Evolutionary conservation across 2,113 vertebrate species (phyloP).

Genomic region (Etheostoma spectabile): DNA sequence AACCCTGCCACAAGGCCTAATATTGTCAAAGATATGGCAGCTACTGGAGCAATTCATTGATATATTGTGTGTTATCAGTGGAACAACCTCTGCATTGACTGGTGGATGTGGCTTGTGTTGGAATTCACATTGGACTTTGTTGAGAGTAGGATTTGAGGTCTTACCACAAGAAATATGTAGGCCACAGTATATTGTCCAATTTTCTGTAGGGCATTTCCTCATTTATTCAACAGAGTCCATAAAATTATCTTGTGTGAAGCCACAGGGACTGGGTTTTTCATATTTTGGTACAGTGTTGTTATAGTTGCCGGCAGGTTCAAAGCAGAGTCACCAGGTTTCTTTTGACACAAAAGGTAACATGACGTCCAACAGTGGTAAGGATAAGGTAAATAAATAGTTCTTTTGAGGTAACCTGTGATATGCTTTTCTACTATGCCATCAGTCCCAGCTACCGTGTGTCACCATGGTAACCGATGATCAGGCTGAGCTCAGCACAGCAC

Average conservation of each 20-base stretch:
- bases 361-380: slow-evolving; percentile 11
- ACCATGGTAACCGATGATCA: slow-evolving; percentile 77
- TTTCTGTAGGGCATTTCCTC: not conserved
- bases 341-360: not conserved
- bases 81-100: not conserved
- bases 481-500: slow-evolving; percentile 51
- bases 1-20: slow-evolving; percentile 4
- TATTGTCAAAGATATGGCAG: slow-evolving; percentile 5
- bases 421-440: slow-evolving; percentile 41
- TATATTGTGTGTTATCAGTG: not conserved
- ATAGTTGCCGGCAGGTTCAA: not conserved
- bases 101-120: not conserved
- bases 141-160: not conserved
- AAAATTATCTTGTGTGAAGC: not conserved
- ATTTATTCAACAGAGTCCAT: not conserved
- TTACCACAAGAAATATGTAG: not conserved
- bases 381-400: slow-evolving; percentile 45
- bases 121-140: not conserved
- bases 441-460: slow-evolving; percentile 52
- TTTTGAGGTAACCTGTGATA: slow-evolving; percentile 58
- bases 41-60: not conserved
- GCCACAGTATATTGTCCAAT: not conserved
- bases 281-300: not conserved
- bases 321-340: not conserved
- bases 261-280: not conserved